Base-by-base conservation (phyloP, 2,113 vertebrate genomes). In the Apodemus speciosus region DNA sequence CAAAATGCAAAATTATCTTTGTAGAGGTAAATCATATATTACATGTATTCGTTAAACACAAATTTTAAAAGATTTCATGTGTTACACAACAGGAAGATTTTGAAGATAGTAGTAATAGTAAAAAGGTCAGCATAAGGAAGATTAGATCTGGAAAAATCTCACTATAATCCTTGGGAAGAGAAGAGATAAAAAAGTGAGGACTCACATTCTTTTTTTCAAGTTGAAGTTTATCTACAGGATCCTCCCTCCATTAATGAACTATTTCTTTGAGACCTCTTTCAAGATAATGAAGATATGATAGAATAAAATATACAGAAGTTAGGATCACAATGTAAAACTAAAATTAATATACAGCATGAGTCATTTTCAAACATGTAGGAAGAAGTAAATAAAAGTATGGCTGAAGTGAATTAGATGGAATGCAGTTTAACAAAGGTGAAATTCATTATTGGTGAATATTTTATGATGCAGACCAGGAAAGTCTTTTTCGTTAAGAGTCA, bases 321-420 rank as follows among this genome's bases (percentile, higher is more conserved):
- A 49, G 6, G 9, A 5, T 60, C 49, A 73, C 40, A 83, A 71
- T 84, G 10, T 21, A 43, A 90, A 85, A 92, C 23, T 73, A 76
- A 90, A 76, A 51, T 80, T 27, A 58, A 75, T 93, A 86, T 40
- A 72, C 2, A 75, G 38, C 30, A 53, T 2, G 86, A 76, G 10
- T 56, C 1, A 43, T 38, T 38, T 90, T 9, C 49, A 66, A 1
- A 11, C 35, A 30, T 60, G 60, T 32, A 51, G 53, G 35, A 90
- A 56, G 30, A 0, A 0, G 1, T 23, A 84, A 79, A 25, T n/a
- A 60, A 69, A 7, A 13, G 1, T 32, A 2, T 49, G 15, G 11
- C 43, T 83, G 6, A 58, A 35, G 38, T 68, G 38, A 30, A 62
- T 68, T 11, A 60, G 81, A 56, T 14, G 23, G 25, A 11, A 13